Percentiles rank a stretch among this genome's conserved stretches.
phyloP scores from a whole-genome alignment of 2,888 invertebrate species.

The Chrysina gloriosa region DNA sequence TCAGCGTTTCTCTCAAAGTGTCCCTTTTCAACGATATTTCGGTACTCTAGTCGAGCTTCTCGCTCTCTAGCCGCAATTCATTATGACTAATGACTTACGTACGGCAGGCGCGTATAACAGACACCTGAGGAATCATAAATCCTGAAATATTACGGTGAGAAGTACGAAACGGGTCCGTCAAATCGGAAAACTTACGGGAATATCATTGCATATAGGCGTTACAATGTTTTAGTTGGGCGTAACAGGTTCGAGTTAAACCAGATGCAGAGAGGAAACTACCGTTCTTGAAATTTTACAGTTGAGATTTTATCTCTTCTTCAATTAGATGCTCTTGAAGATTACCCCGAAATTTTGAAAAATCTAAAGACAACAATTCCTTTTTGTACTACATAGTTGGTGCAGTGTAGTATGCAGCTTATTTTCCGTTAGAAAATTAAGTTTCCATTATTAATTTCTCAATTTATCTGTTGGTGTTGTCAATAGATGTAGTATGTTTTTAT shows the following conservation, averaged over 20 bases:
- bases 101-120: constrained; percentile 24
- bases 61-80: constrained; percentile 23
- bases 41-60: background rate
- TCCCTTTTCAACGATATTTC: background rate
- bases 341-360: no score
- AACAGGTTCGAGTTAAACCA: background rate
- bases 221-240: background rate
- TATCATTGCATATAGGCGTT: background rate
- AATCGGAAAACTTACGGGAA: background rate
- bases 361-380: no score
- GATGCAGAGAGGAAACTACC: no score
- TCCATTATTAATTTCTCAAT: no score
- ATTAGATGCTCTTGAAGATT: no score
- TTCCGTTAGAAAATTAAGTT: no score
- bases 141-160: constrained; percentile 9
- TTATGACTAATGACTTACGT: constrained; percentile 32
- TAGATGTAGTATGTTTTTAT: no score
- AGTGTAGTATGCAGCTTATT: no score
- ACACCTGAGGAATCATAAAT: constrained; percentile 34
- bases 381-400: no score
- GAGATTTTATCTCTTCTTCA: no score
- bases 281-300: no score
- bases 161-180: background rate
- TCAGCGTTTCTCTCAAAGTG: background rate
- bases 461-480: no score